These are phyloP conservation scores for Gastrophryne carolinensis DNA, from an alignment of 2,797 vertebrate genomes.

Conservation along the genomic window DNA sequence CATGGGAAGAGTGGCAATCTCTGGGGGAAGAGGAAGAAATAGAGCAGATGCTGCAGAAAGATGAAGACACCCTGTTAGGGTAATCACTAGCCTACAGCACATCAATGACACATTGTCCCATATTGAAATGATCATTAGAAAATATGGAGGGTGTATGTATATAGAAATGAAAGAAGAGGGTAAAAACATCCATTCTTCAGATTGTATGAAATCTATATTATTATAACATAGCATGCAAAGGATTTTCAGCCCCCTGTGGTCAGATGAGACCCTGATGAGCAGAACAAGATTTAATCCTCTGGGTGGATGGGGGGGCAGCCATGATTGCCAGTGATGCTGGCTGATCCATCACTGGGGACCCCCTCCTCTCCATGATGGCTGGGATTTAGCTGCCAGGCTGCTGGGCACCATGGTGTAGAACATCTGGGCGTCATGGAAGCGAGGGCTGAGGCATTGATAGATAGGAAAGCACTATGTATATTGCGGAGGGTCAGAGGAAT, in stretches of 20 bases:
- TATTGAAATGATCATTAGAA: background rate
- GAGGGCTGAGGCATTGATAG: too few relatives aligned
- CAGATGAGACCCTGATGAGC: slow-evolving; percentile 1
- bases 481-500: too few relatives aligned
- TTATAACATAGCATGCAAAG: background rate
- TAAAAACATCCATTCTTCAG: too few relatives aligned
- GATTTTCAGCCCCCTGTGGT: slow-evolving; percentile 1
- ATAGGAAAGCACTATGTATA: too few relatives aligned
- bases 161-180: background rate
- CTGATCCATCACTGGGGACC: slow-evolving; percentile 19
- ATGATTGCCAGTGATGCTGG: slow-evolving; percentile 17
- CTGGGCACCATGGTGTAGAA: too few relatives aligned
- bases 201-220: background rate
- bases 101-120: background rate
- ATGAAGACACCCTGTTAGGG: background rate
- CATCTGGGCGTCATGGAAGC: too few relatives aligned
- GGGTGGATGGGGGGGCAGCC: background rate
- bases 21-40: background rate
- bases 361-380: background rate
- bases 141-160: background rate
- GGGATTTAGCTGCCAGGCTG: too few relatives aligned
- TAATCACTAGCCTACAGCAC: slow-evolving; percentile 3
- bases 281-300: slow-evolving; percentile 42
- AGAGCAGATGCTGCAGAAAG: slow-evolving; percentile 11
- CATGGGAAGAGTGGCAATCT: background rate